Conservation (phyloP, 2,888 invertebrate species). For the Plutella xylostella region DNA sequence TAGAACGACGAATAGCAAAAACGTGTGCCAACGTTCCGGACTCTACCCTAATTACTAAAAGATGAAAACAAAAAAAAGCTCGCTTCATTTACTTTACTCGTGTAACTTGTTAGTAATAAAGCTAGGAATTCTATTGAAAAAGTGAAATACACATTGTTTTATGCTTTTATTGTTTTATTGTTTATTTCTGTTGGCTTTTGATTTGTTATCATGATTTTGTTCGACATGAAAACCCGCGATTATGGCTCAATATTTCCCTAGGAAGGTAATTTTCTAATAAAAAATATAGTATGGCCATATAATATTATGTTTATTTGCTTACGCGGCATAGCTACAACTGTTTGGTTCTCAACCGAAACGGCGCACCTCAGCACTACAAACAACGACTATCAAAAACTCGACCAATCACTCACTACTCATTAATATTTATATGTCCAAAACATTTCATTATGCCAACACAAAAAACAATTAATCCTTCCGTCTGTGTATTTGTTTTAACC, state of each 20-base stretch:
- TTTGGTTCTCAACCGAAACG: no score
- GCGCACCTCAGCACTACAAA: no score
- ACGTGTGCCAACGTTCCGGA: not conserved
- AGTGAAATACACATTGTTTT: constrained; percentile 1
- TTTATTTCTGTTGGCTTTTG: not conserved
- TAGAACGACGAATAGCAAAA: not conserved
- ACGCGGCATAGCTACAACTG: no score
- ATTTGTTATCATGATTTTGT: not conserved
- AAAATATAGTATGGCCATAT: no score
- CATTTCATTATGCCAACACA: constrained; percentile 20
- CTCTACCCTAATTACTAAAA: constrained; percentile 1
- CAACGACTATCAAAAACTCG: no score
- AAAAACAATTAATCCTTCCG: constrained; percentile 33
- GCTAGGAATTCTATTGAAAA: not conserved
- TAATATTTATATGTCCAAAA: not conserved
- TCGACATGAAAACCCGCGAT: not conserved
- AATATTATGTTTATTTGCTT: no score
- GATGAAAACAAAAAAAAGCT: not conserved
- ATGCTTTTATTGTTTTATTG: constrained; percentile 1
- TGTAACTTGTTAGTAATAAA: not conserved
- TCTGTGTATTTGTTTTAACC: constrained; percentile 49
- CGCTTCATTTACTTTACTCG: not conserved
- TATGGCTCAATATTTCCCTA: not conserved
- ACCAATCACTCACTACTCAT: no score
- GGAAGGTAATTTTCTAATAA: no score